phyloP scores from a whole-genome alignment of 2,888 invertebrate genomes.

The Girardia tigrina region DNA sequence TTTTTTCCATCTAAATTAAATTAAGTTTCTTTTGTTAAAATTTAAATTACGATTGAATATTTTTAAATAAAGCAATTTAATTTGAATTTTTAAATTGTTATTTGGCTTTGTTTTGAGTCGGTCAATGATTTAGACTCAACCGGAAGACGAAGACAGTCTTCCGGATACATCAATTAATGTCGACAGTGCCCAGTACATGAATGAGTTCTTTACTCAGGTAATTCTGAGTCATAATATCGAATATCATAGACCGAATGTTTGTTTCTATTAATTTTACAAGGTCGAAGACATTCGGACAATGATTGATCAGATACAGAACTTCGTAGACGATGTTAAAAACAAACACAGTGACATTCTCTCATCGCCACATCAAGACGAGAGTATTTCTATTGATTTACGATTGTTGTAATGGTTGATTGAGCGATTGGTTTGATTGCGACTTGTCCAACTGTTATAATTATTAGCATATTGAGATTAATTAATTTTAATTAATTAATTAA shows the following conservation, averaged over 20 bases:
- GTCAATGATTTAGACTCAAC: conserved; percentile 24
- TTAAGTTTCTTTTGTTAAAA: not conserved
- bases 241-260: no score
- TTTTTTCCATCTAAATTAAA: not conserved
- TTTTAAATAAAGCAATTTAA: not conserved
- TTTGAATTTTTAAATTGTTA: not conserved
- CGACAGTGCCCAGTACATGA: conserved; percentile 33
- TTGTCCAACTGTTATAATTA: no score
- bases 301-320: conserved; percentile 97
- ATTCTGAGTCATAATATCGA: no score
- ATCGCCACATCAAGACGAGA: conserved; percentile 94
- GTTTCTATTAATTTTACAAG: conserved; percentile 54
- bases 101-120: no score
- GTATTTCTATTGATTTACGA: no score
- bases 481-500: no score
- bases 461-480: no score
- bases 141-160: conserved; percentile 27
- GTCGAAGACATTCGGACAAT: conserved; percentile 98
- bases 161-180: conserved; percentile 14
- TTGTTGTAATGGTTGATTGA: no score
- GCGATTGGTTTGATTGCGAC: no score
- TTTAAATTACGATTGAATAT: not conserved
- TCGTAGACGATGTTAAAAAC: conserved; percentile 99
- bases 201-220: conserved; percentile 33
- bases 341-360: conserved; percentile 98